phyloP scores from a whole-genome alignment of 2,888 invertebrate genomes.

The Lysandra bellargus region DNA sequence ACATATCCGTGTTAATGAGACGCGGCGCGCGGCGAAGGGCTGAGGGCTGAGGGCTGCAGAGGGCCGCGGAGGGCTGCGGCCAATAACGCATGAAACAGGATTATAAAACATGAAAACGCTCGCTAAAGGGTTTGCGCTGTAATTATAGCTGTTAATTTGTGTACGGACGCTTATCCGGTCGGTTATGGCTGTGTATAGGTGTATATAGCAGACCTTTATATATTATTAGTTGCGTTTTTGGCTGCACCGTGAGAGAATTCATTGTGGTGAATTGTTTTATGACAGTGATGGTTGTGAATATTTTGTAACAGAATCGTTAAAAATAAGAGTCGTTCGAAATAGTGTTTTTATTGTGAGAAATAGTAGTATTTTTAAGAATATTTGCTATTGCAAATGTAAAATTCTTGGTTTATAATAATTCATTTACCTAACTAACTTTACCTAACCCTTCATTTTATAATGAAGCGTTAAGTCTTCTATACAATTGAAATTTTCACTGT shows the following conservation, averaged over 20 bases:
- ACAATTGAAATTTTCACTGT: no score
- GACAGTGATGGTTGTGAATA: background rate
- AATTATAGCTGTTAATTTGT: slow-evolving; percentile 75
- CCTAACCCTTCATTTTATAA: no score
- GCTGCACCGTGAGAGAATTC: background rate
- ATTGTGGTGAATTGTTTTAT: background rate
- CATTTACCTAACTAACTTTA: no score
- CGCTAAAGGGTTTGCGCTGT: slow-evolving; percentile 63
- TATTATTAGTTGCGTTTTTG: background rate
- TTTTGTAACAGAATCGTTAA: no score
- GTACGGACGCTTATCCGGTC: slow-evolving; percentile 18
- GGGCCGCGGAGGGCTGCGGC: slow-evolving; percentile 58
- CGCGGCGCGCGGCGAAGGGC: slow-evolving; percentile 58
- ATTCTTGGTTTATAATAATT: no score
- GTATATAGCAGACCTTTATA: background rate
- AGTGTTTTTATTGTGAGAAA: no score
- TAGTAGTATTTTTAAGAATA: no score
- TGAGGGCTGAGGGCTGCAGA: slow-evolving; percentile 60
- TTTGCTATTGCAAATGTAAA: no score
- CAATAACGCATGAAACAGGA: slow-evolving; percentile 80
- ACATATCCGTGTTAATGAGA: slow-evolving; percentile 34
- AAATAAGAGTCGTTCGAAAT: no score
- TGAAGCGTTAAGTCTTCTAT: no score
- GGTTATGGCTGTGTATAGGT: background rate
- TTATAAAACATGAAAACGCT: slow-evolving; percentile 76